Percentiles rank a stretch among this genome's conserved stretches.
Evolutionary conservation across 1,140 invertebrate genomes (phyloP).

Genomic region (Dolichoris vasculosae): DNA sequence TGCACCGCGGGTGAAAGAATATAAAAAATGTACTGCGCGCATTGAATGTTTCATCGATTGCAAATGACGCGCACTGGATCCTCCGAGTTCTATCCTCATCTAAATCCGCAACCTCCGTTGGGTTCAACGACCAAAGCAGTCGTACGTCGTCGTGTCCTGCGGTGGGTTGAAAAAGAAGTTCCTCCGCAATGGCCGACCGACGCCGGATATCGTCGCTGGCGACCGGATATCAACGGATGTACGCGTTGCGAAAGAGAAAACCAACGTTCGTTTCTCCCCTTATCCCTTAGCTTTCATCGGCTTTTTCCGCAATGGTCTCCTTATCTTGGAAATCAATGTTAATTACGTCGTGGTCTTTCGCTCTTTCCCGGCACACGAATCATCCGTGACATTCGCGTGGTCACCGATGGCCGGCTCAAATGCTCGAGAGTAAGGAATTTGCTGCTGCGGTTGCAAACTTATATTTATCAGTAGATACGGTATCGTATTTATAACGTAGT

Average conservation of each 20-base stretch:
- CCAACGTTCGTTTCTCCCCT: neutral
- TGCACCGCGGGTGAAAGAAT: neutral
- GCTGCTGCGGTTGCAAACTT: no score
- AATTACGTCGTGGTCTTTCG: no score
- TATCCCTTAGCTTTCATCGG: neutral
- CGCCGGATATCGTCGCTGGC: conserved; percentile 2
- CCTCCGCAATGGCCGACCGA: neutral
- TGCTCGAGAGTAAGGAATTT: no score
- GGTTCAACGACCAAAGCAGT: conserved; percentile 34
- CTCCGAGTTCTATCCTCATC: neutral
- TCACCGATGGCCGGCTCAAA: no score
- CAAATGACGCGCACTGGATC: conserved; percentile 12
- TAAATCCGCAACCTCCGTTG: neutral
- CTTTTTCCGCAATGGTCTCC: no score
- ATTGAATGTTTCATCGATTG: conserved; percentile 33
- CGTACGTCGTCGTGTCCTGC: neutral
- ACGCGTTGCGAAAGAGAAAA: conserved; percentile 20
- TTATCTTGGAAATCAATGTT: no score
- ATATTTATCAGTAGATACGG: no score
- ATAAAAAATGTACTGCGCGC: neutral
- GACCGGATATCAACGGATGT: neutral
- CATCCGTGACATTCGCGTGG: no score
- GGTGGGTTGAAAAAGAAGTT: neutral
- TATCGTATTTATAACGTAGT: no score
- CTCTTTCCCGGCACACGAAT: no score